phyloP scores from a whole-genome alignment of 2,113 vertebrate species.

The Phaethornis superciliosus region DNA sequence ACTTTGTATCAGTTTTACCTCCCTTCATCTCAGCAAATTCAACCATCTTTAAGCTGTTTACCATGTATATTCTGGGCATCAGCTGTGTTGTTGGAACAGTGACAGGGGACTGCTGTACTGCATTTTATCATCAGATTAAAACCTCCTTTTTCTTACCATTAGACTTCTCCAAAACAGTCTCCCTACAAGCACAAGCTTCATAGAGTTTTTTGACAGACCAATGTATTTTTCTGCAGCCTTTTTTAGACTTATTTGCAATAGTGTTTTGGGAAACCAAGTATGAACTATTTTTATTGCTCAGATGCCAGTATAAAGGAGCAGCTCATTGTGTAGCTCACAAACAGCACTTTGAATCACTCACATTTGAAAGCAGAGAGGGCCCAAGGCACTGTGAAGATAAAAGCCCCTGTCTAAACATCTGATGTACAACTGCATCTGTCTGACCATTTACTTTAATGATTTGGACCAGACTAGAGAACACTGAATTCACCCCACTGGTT shows the following conservation, averaged over 20 bases:
- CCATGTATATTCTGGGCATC: background rate
- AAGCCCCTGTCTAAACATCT: background rate
- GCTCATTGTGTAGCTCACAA: background rate
- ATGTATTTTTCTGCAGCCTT: background rate
- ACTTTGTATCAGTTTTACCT: conserved; percentile 30
- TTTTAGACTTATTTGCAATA: background rate
- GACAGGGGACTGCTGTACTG: conserved; percentile 66
- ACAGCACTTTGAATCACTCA: background rate
- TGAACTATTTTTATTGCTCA: conserved; percentile 36
- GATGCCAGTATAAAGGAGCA: conserved; percentile 1
- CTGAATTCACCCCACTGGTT: background rate
- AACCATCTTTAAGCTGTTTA: background rate
- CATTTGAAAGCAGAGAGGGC: background rate
- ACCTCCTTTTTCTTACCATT: background rate
- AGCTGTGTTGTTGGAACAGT: conserved; percentile 2
- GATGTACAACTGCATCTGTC: background rate
- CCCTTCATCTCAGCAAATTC: conserved; percentile 28
- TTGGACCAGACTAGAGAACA: background rate
- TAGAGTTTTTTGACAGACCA: background rate
- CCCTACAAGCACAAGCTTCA: background rate
- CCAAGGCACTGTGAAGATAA: background rate
- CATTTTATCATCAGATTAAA: conserved; percentile 62
- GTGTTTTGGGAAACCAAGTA: background rate
- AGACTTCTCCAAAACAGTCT: background rate
- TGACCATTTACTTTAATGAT: background rate